Evolutionary conservation across 2,888 invertebrate genomes (phyloP).

Genomic region (Drosophila kanekoi): DNA sequence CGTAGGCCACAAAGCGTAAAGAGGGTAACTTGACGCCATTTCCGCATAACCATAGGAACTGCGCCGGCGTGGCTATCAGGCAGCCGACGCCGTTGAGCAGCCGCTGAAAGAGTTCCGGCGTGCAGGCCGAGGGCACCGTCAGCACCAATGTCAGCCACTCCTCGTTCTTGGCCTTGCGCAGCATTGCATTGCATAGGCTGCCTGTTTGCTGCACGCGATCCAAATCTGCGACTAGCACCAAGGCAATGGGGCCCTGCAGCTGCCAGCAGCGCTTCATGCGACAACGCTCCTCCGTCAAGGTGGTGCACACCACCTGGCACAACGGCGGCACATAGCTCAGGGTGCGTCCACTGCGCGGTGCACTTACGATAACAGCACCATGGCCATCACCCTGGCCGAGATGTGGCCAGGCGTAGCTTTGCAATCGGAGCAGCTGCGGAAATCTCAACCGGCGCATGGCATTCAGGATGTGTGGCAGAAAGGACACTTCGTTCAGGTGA

Average conservation of each 20-base stretch:
- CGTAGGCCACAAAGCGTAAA: constrained; percentile 51
- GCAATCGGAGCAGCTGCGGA: constrained; percentile 50
- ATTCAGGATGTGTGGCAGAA: constrained; percentile 39
- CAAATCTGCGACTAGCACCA: constrained; percentile 51
- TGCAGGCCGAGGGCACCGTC: constrained; percentile 40
- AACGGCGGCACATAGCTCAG: constrained; percentile 54
- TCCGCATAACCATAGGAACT: constrained; percentile 44
- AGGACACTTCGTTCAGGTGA: constrained; percentile 37
- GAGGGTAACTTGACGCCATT: constrained; percentile 23
- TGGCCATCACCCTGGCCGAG: constrained; percentile 20
- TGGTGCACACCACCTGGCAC: constrained; percentile 41
- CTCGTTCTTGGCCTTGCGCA: constrained; percentile 29
- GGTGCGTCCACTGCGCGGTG: constrained; percentile 66
- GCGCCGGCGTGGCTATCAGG: constrained; percentile 56
- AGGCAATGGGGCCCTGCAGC: constrained; percentile 35
- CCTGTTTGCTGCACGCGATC: constrained; percentile 37
- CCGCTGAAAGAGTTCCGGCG: constrained; percentile 31
- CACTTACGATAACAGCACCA: constrained; percentile 57
- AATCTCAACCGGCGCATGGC: constrained; percentile 44
- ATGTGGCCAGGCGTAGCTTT: constrained; percentile 66
- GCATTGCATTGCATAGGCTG: constrained; percentile 34
- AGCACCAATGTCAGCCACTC: constrained; percentile 30
- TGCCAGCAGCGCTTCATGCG: neutral
- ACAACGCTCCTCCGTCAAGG: constrained; percentile 9
- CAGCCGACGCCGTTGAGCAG: constrained; percentile 62